These are phyloP conservation scores for Oscheius sp. DNA, from an alignment of 2,888 invertebrate species.

Conservation along the genomic window DNA sequence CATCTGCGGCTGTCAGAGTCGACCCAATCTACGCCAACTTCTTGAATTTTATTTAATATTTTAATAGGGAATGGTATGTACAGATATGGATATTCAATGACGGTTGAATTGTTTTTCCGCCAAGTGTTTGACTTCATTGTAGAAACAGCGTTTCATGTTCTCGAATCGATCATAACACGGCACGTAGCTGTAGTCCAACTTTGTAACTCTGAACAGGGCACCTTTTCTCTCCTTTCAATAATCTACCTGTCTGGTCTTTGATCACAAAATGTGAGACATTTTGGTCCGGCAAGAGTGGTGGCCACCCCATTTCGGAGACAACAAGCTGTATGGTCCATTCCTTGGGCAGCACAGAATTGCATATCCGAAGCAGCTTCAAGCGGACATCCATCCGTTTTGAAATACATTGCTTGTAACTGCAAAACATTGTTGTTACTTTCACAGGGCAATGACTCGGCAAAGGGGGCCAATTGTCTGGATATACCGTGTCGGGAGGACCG, in stretches of 20 bases:
- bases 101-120: slow-evolving; percentile 62
- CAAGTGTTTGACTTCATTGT: slow-evolving; percentile 65
- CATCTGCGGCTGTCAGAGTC: too few relatives aligned
- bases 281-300: slow-evolving; percentile 66
- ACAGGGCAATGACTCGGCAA: too few relatives aligned
- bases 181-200: slow-evolving; percentile 67
- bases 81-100: not conserved
- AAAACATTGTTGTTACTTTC: slow-evolving; percentile 28
- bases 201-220: slow-evolving; percentile 53
- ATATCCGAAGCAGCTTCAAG: slow-evolving; percentile 70
- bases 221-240: not conserved
- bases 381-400: slow-evolving; percentile 70
- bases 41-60: too few relatives aligned
- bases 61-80: not conserved
- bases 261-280: slow-evolving; percentile 69
- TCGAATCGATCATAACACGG: slow-evolving; percentile 67
- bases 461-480: slow-evolving; percentile 23
- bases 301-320: slow-evolving; percentile 55
- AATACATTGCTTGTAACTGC: slow-evolving; percentile 72
- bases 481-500: slow-evolving; percentile 5
- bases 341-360: slow-evolving; percentile 69
- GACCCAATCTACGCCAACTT: too few relatives aligned
- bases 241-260: slow-evolving; percentile 63
- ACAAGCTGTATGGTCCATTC: slow-evolving; percentile 49
- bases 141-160: slow-evolving; percentile 70